Base-by-base conservation (phyloP, 92 coral and sea anemone species). In the Galaxea fascicularis region DNA sequence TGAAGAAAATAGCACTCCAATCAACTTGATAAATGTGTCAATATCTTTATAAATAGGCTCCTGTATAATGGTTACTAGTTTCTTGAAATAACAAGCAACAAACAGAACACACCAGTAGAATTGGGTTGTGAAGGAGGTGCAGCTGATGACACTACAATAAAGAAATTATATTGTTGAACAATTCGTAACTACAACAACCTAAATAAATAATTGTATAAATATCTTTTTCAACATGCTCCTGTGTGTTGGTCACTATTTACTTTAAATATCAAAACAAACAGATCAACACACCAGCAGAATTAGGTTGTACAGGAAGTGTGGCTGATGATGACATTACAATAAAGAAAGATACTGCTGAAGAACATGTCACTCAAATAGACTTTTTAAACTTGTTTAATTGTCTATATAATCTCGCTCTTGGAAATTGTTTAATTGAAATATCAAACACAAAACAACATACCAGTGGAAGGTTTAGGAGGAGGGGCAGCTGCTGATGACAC, bases 361-460 rank as follows among this genome's bases (percentile, higher is more conserved):
- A 57, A 13, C 16, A 57, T 57, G 16, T 57, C 63, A 57, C 63
- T 57, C 63, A 10, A 57, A 10, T 57, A 57, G 18, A 57, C 63
- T 57, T 57, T 10, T 10, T 57, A 57, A 57, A 57, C 63, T 57
- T 17, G 16, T 57, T 13, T 57, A 57, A 57, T 57, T 57, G 18
- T 57, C n/a, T 17, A 5, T 10, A 57, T 57, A 57, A 20, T 10
- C 18, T 8, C n/a, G 63, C 63, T 57, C 63, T 17, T 57, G 63
- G 63, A 57, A 57, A 57, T 57, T 57, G 63, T 57, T 57, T 57
- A 57, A 10, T 57, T 20, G 63, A 57, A 57, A 57, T 57, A 57
- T 10, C 18, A 57, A 57, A 57, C 63, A 57, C 16, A 57, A 10
- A 57, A 17, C 63, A 57, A 57, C 63, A 57, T 57, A 20, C 63